Conservation (phyloP, 2,113 vertebrate genomes). For the Urocolius indicus region DNA sequence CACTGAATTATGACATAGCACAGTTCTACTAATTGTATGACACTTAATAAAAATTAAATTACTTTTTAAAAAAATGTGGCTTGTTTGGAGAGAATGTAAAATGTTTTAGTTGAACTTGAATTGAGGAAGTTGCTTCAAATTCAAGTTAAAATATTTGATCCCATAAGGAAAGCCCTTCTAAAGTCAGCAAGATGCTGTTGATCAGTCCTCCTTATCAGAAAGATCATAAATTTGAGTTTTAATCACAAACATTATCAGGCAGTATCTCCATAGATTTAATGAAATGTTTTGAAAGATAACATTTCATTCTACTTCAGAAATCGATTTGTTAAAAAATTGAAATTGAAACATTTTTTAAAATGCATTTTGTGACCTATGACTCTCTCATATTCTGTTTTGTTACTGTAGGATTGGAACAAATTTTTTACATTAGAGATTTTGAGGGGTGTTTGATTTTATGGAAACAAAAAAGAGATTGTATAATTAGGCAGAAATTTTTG, state of each 20-base stretch:
- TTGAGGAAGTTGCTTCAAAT: background rate
- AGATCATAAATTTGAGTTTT: background rate
- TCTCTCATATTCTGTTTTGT: background rate
- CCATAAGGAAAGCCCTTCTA: background rate
- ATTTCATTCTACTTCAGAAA: background rate
- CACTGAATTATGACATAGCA: background rate
- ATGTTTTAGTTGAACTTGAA: background rate
- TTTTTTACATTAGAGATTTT: background rate
- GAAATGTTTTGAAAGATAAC: background rate
- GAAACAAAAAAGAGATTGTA: background rate
- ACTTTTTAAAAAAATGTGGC: background rate
- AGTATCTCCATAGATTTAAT: background rate
- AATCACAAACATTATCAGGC: background rate
- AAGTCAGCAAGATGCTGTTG: background rate
- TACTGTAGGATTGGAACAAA: background rate
- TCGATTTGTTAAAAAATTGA: background rate
- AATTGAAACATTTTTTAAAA: background rate
- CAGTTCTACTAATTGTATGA: background rate
- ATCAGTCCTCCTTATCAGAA: background rate
- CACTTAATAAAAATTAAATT: background rate
- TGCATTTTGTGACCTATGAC: background rate
- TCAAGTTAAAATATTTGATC: background rate
- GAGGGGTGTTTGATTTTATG: slow-evolving; percentile 1
- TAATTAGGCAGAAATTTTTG: background rate
- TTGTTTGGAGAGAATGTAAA: background rate